phyloP scores from a whole-genome alignment of 2,888 invertebrate species.

The Drosophila barbarae region DNA sequence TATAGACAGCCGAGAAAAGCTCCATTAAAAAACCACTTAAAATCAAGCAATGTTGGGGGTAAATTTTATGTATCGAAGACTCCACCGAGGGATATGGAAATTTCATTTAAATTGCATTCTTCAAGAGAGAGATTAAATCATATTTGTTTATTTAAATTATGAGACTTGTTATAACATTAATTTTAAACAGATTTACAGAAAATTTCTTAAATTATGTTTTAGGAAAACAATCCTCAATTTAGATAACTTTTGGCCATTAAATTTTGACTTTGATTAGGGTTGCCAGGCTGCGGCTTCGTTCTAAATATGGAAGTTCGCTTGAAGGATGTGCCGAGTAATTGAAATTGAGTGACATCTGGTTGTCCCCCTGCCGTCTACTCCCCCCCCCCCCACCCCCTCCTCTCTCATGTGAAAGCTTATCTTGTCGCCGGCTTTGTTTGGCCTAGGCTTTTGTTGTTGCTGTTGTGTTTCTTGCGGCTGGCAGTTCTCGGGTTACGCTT shows the following conservation, averaged over 20 bases:
- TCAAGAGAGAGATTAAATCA: background rate
- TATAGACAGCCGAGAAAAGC: background rate
- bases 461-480: constrained; percentile 8
- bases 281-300: constrained; percentile 17
- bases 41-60: background rate
- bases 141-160: background rate
- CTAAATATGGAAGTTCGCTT: constrained; percentile 4
- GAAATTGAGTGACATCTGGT: constrained; percentile 28
- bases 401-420: constrained; percentile 4
- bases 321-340: constrained; percentile 26
- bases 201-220: background rate
- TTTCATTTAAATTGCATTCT: background rate
- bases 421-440: constrained; percentile 19
- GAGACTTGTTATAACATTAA: background rate
- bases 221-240: background rate
- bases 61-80: background rate
- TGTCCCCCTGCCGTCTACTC: background rate
- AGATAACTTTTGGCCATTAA: background rate
- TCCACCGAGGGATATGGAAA: background rate
- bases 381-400: background rate
- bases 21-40: constrained; percentile 7
- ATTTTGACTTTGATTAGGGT: constrained; percentile 38
- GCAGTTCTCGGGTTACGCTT: constrained; percentile 14
- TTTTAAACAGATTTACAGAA: background rate
- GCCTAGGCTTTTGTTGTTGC: constrained; percentile 11